Evolutionary conservation across 1,140 invertebrate species (phyloP), one percentile per base, ranked within the genome.

Genomic region (Drosophila mojavensis): DNA sequence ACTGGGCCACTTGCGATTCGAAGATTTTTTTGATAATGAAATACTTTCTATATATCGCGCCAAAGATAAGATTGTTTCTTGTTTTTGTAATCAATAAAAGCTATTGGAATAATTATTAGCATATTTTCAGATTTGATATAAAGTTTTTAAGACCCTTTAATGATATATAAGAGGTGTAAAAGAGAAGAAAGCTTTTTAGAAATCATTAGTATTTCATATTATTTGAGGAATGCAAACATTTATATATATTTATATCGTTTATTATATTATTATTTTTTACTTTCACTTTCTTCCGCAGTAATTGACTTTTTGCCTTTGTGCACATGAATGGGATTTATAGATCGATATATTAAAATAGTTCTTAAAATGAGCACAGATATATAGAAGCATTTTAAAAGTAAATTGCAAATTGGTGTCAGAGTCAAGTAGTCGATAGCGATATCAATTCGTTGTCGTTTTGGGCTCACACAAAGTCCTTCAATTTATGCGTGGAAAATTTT

Each of bases 401-500:
- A 73, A 63, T 66, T 26, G n/a, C 60, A 4, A 39, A 86, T 72
- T 79, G 54, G 50, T 78, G 81, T 86, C 81, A 85, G 59, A 81
- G 79, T 79, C 82, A 67, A 86, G 48, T 69, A 55, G n/a, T 4
- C 28, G 56, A 85, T 83, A 85, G 70, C 61, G 43, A 69, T 64
- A 68, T 55, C 39, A 30, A 45, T 55, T n/a, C 9, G 10, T 11
- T 24, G 24, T 43, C 41, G n/a, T 51, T 41, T 33, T 33, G 4
- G 2, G 6, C 10, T 33, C 11, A 11, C 36, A 39, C 58, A 74
- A 50, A 70, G 50, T 81, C 47, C 80, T 81, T 69, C 60, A 11
- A 62, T 79, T 81, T 66, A 56, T 17, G 65, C 66, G 62, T 86
- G 83, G 83, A 86, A 86, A 85, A 85, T 85, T 86, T 80, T 66